Evolutionary conservation across 2,888 invertebrate genomes (phyloP), one percentile per base, ranked within the genome.

Genomic region (Plusia festucae): DNA sequence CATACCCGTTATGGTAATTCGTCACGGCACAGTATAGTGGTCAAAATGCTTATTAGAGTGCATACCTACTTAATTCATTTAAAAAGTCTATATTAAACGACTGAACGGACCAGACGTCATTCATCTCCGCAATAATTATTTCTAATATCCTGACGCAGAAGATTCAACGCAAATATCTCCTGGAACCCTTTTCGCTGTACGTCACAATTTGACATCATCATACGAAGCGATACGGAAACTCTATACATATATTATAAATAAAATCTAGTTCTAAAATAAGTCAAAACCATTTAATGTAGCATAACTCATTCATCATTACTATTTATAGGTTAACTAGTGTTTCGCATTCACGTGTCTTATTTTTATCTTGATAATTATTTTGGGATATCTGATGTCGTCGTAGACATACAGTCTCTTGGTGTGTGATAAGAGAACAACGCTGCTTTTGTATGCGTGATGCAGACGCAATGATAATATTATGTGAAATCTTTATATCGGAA

Each of bases 321-420:
- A 73, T 68, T 64, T 73, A 60, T 60, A 58, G 66, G 46, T 34
- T 44, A 22, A 30, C 56, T 27, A 64, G 46, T 40, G 46, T 51
- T 53, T 9, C n/a, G 49, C 15, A 16, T 57, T 60, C 62, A 73
- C 57, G 53, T 75, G 67, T 70, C 58, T 58, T 32, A 53, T 40
- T 60, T 20, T 65, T 70, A 66, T 75, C 66, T 57, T 51, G 40
- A 56, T 60, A 30, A 62, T 65, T 70, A 62, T 59, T 73, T 70
- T 70, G 53, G 44, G 46, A 60, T 70, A 44, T 30, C 9, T 60
- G 56, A 77, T 76, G 73, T 73, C 73, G 46, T 32, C 27, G 70
- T 56, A 76, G 76, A 76, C 76, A 70, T 73, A 73, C 76, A 62
- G 76, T 76, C 76, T 76, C 77, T 15, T 55, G 57, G 53, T n/a